These are phyloP conservation scores for Apis laboriosa DNA, from an alignment of 1,140 invertebrate species.

Conservation along the genomic window DNA sequence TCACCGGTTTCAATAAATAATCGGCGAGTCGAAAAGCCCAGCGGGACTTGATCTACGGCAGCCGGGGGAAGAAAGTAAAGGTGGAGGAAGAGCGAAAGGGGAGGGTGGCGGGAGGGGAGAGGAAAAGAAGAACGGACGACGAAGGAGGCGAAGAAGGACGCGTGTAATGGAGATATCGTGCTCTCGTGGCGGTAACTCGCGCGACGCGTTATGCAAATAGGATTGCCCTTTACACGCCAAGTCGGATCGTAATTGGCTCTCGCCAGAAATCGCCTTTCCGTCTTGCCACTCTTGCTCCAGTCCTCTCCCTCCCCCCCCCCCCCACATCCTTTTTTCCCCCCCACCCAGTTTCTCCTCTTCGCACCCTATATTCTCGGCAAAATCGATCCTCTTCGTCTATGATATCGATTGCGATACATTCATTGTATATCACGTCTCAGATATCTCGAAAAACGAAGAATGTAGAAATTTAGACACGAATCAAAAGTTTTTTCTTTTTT, in stretches of 20 bases:
- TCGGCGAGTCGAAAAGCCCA: slow-evolving; percentile 63
- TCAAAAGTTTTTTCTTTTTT: no score
- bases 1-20: slow-evolving; percentile 75
- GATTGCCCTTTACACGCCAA: slow-evolving; percentile 73
- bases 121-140: slow-evolving; percentile 25
- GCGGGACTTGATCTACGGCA: slow-evolving; percentile 71
- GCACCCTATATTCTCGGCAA: not conserved
- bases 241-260: slow-evolving; percentile 73
- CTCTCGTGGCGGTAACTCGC: slow-evolving; percentile 62
- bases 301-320: not conserved
- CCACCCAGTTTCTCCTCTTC: not conserved
- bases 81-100: not conserved
- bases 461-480: no score
- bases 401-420: not conserved
- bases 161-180: slow-evolving; percentile 76
- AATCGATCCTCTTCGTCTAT: not conserved
- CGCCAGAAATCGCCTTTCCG: slow-evolving; percentile 52
- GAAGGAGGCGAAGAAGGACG: slow-evolving; percentile 9
- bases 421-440: no score
- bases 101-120: no score
- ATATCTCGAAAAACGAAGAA: no score
- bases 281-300: not conserved
- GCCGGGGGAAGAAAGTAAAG: slow-evolving; percentile 17
- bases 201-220: slow-evolving; percentile 77
- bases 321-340: not conserved